Conservation (phyloP, 1,140 invertebrate genomes). For the Drosophila tropicalis region DNA sequence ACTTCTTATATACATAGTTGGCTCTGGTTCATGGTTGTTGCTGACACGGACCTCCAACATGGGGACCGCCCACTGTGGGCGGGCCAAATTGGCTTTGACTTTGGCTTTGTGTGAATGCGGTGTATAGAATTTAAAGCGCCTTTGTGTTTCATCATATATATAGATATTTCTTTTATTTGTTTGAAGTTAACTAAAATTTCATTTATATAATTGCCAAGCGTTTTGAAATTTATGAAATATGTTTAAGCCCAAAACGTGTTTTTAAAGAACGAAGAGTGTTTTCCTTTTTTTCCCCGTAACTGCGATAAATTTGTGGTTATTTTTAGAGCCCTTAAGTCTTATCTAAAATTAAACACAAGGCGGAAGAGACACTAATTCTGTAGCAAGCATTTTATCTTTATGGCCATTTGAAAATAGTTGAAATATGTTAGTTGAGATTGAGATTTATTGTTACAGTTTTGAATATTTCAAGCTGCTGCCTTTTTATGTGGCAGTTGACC, state of each 20-base stretch:
- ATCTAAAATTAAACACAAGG: too few relatives aligned
- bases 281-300: too few relatives aligned
- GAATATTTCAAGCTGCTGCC: too few relatives aligned
- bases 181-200: slow-evolving; percentile 7
- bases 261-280: too few relatives aligned
- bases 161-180: background rate
- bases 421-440: too few relatives aligned
- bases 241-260: background rate
- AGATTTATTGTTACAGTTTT: too few relatives aligned
- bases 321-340: too few relatives aligned
- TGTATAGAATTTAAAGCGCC: slow-evolving; percentile 6
- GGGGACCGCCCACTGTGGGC: background rate
- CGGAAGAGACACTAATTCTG: too few relatives aligned
- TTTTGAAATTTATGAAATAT: slow-evolving; percentile 1
- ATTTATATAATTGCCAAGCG: slow-evolving; percentile 6
- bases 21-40: background rate
- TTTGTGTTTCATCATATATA: slow-evolving; percentile 6
- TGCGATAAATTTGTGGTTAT: too few relatives aligned
- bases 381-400: too few relatives aligned
- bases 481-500: too few relatives aligned
- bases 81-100: slow-evolving; percentile 3
- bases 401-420: background rate
- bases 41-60: slow-evolving; percentile 20
- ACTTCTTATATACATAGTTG: background rate
- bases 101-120: slow-evolving; percentile 10